Conservation (phyloP, 37 sponge, comb jelly and placozoan genomes). For the Halichondria panicea region DNA sequence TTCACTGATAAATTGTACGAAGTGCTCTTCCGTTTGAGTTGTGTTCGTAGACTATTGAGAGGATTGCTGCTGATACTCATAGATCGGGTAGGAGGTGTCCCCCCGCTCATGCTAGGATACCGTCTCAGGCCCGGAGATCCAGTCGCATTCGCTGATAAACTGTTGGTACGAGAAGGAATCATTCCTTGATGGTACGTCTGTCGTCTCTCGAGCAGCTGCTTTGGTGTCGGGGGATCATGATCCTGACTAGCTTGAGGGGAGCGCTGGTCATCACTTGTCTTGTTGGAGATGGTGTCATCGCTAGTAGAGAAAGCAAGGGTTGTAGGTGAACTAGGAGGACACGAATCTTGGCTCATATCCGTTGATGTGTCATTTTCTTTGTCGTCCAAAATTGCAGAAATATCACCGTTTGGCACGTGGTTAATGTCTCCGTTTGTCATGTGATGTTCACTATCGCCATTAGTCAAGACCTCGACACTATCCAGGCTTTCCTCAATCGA, state of each 20-base stretch:
- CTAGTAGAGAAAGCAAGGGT: background rate
- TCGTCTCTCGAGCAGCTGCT: background rate
- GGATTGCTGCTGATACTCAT: background rate
- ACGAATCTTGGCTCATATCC: background rate
- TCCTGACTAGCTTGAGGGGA: background rate
- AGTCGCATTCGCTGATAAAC: background rate
- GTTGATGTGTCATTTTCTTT: background rate
- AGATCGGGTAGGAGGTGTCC: background rate
- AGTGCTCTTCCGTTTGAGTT: no score
- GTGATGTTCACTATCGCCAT: slow-evolving; percentile 6
- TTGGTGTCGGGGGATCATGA: background rate
- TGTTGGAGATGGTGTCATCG: slow-evolving; percentile 6
- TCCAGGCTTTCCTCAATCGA: background rate
- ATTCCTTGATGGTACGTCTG: slow-evolving; percentile 16
- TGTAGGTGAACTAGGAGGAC: background rate
- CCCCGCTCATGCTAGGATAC: slow-evolving; percentile 3
- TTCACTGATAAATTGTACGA: slow-evolving; percentile 1
- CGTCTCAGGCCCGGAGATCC: background rate
- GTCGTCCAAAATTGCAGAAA: background rate
- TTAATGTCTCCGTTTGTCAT: background rate
- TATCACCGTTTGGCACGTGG: slow-evolving; percentile 7
- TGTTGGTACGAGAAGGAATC: background rate
- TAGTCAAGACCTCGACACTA: background rate
- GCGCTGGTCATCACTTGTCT: background rate
- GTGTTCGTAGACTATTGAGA: no score